phyloP scores from a whole-genome alignment of 1,140 invertebrate species.

The Panagrolaimus sp. region DNA sequence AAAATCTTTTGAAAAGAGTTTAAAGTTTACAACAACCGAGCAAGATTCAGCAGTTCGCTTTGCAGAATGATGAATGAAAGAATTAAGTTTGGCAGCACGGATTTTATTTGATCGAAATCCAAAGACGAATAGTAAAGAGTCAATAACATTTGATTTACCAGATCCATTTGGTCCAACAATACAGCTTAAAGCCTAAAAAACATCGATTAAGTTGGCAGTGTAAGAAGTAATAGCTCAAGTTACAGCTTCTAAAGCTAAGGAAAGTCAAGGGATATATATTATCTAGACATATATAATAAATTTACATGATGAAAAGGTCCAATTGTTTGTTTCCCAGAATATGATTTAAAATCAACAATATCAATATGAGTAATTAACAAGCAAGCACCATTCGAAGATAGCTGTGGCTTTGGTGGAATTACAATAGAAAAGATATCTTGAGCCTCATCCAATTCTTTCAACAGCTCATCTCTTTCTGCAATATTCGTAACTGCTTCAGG shows the following conservation, averaged over 20 bases:
- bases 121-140: constrained; percentile 92
- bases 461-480: neutral
- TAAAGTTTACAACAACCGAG: constrained; percentile 84
- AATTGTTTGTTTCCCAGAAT: constrained; percentile 72
- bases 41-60: constrained; percentile 74
- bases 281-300: neutral
- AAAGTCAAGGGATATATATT: neutral
- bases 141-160: constrained; percentile 98
- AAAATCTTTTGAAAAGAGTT: constrained; percentile 69
- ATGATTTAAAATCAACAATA: constrained; percentile 95
- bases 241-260: too few relatives aligned
- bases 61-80: constrained; percentile 84
- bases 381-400: constrained; percentile 60
- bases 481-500: neutral
- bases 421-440: neutral
- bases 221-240: too few relatives aligned
- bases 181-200: constrained; percentile 80
- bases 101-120: constrained; percentile 84
- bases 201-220: too few relatives aligned
- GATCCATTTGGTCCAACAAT: constrained; percentile 99
- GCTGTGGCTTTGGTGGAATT: neutral
- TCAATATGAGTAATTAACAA: constrained; percentile 85
- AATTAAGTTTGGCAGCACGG: constrained; percentile 86
- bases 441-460: neutral
- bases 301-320: constrained; percentile 65